Conservation (phyloP, 2,113 vertebrate species). For the Takifugu bimaculatus region DNA sequence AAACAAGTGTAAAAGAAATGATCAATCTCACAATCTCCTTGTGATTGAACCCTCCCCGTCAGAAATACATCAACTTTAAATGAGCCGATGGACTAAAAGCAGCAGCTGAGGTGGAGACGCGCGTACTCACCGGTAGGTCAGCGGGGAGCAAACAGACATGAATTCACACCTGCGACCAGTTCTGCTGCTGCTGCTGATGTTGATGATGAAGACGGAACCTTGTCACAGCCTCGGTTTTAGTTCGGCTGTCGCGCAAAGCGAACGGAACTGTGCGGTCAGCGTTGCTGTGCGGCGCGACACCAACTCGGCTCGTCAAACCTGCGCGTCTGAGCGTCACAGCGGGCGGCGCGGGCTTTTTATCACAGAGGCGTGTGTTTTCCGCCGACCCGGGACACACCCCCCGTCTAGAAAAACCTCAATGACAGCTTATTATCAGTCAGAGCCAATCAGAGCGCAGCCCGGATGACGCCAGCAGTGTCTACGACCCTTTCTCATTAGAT, state of each 20-base stretch:
- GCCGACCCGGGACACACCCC: constrained; percentile 49
- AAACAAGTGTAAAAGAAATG: neutral
- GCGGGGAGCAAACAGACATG: constrained; percentile 71
- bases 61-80: too few relatives aligned
- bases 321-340: constrained; percentile 34
- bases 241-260: neutral
- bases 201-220: constrained; percentile 21
- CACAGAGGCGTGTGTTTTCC: constrained; percentile 54
- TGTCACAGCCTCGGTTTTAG: constrained; percentile 5
- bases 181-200: constrained; percentile 21
- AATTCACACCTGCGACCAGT: constrained; percentile 67
- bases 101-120: neutral
- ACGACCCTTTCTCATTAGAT: constrained; percentile 48
- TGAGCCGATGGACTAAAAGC: neutral
- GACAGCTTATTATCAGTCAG: constrained; percentile 43
- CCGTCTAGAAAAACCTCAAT: constrained; percentile 63
- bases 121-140: constrained; percentile 68
- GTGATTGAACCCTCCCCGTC: too few relatives aligned
- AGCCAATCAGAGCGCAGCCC: constrained; percentile 59
- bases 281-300: too few relatives aligned
- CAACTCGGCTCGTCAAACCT: neutral
- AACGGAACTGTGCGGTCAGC: neutral
- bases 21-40: neutral
- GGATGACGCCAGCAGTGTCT: constrained; percentile 55
- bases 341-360: constrained; percentile 54